Evolutionary conservation across 1,140 invertebrate genomes (phyloP), one percentile per base, ranked within the genome.

Genomic region (Aphidius gifuensis): DNA sequence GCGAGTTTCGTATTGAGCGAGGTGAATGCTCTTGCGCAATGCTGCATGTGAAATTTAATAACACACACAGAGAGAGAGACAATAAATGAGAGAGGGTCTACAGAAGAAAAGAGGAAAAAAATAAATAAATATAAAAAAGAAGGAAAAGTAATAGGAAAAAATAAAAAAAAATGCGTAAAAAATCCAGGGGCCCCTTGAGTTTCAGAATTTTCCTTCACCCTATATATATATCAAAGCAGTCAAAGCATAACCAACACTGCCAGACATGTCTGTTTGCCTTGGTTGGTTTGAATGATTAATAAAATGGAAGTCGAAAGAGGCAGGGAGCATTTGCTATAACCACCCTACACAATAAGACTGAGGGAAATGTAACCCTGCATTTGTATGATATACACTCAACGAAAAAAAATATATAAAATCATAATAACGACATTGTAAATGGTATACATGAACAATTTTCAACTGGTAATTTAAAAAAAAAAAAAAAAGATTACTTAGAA

Each of bases 11-110:
- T 79, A 80, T 80, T 77, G 78, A 79, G 71, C 77, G 78, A 72
- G 78, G 78, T 80, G 75, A 80, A 80, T 68, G 78, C 76, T 79
- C 78, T 78, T 80, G 77, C 77, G 78, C 78, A 80, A 79, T 79
- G 64, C 50, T 62, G 68, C 66, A 68, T 70, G 39, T 66, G 56
- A 40, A 65, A 32, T 38, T 62, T 49, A 1, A 32, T 32, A 32
- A 32, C 48, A 55, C 16, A 59, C 38, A 59, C 9, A 49, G 48
- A 50, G 48, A 40, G 32, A 49, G 48, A 50, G 48, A 40, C 23
- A 1, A 32, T 32, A 32, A 50, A 47, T 43, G n/a, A 49, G 39
- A 11, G 49, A 40, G n/a, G 39, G 39, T n/a, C 38, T 5, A 54
- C 40, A 40, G n/a, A 11, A 38, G 51, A 54, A 11, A 9, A 39